Evolutionary conservation across 2,113 vertebrate species (phyloP), one percentile per base, ranked within the genome.

Genomic region (Cynoglossus semilaevis): DNA sequence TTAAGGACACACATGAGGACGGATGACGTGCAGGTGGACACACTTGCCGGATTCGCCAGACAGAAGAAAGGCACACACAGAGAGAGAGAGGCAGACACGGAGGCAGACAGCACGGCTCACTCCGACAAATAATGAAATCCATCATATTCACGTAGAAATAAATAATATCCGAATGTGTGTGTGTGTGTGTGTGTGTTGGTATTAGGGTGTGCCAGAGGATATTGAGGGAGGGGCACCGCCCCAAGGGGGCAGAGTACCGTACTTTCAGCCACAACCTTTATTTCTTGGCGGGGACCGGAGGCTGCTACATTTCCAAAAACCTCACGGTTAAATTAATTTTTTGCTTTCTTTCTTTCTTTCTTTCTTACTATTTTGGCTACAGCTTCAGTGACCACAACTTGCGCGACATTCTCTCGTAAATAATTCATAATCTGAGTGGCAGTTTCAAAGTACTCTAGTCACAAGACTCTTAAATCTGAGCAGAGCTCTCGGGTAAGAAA

Each of bases 221-320:
- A 82, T 50, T 79, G 79, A 80, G 48, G 74, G 76, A 70, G 80
- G 77, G 51, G 66, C 79, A 43, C 53, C 78, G 67, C 77, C 71
- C 76, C 70, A 83, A 71, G 59, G 63, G 7, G 15, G 74, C 63
- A 65, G 54, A 63, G 79, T 72, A 66, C 11, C 51, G 58, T 51
- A 61, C 36, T 65, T 79, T 74, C 63, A 40, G 15, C 58, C 76
- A 70, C 44, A 81, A 41, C 54, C 55, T 61, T 80, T 60, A 58
- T 70, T 82, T 73, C 58, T 59, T 80, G 67, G 72, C 67, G 63
- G 35, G 47, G 41, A 67, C 52, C 38, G 15, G 43, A 53, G 65
- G 52, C 41, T 63, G 48, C 67, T 38, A 53, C 63, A 6, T 29
- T 64, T 83, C 57, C 37, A 44, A 40, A 18, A 76, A 66, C 41